A percentile compares a stretch with the other conserved stretches of the same genome.
phyloP scores from a whole-genome alignment of 2,888 invertebrate genomes.

The Eumerus sabulonum region DNA sequence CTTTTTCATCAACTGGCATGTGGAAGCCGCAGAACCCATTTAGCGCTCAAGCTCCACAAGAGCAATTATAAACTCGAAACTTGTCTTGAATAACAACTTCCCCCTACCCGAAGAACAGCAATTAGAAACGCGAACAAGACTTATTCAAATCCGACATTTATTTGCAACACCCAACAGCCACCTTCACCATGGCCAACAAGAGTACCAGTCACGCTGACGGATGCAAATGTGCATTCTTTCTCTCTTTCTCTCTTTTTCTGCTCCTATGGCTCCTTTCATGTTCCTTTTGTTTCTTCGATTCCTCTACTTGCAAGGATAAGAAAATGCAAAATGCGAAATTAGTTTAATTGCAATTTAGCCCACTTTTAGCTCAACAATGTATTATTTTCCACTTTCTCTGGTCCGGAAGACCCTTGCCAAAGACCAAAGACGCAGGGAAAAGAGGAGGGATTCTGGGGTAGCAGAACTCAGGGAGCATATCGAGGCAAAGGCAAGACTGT shows the following conservation, averaged over 20 bases:
- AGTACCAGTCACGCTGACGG: too few relatives aligned
- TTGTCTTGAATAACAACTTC: constrained; percentile 61
- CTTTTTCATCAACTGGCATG: not conserved
- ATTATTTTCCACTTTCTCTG: constrained; percentile 35
- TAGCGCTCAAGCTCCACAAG: constrained; percentile 24
- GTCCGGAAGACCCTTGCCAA: not conserved
- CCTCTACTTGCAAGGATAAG: not conserved
- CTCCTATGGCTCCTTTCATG: too few relatives aligned
- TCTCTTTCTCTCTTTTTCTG: too few relatives aligned
- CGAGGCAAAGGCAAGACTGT: too few relatives aligned
- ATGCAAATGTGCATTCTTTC: too few relatives aligned
- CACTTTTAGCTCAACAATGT: constrained; percentile 32
- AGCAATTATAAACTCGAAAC: constrained; percentile 66
- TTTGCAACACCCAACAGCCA: constrained; percentile 1
- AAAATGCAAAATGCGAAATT: constrained; percentile 56
- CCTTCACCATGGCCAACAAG: not conserved
- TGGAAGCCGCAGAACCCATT: constrained; percentile 31
- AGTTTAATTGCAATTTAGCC: constrained; percentile 62
- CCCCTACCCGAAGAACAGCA: constrained; percentile 64
- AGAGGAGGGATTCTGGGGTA: not conserved
- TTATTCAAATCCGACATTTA: constrained; percentile 61
- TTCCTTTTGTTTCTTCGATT: too few relatives aligned
- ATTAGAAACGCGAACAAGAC: constrained; percentile 63
- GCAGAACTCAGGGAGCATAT: constrained; percentile 28
- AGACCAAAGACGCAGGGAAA: too few relatives aligned